Evolutionary conservation across 2,797 vertebrate genomes (phyloP).

Genomic region (Coendou prehensilis): DNA sequence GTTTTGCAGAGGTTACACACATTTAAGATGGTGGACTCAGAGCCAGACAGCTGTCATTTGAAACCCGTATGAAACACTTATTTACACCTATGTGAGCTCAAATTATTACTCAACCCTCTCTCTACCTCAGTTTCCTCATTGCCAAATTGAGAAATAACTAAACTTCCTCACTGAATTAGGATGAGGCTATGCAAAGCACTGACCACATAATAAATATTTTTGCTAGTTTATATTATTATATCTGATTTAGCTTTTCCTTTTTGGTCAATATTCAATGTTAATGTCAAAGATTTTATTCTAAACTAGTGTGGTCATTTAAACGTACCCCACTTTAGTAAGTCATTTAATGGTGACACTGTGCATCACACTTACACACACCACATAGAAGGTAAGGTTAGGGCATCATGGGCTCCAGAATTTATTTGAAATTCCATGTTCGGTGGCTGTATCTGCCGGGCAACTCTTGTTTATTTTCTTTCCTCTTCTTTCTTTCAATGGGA

Average conservation of each 20-base stretch:
- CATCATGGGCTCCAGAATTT: neutral
- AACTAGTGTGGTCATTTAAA: neutral
- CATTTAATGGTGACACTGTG: neutral
- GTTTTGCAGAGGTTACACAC: neutral
- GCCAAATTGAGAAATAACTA: conserved; percentile 19
- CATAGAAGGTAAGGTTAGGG: neutral
- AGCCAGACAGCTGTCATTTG: neutral
- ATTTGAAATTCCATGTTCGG: neutral
- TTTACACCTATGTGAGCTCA: neutral
- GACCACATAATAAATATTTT: neutral
- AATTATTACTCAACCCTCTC: neutral
- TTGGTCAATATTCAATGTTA: neutral
- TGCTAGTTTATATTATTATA: conserved; percentile 23
- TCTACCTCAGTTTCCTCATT: neutral
- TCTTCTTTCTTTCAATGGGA: neutral
- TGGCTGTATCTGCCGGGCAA: neutral
- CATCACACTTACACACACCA: neutral
- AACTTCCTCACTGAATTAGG: neutral
- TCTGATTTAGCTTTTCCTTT: neutral
- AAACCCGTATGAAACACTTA: neutral
- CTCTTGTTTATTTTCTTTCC: neutral
- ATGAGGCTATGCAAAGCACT: neutral
- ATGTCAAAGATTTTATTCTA: neutral
- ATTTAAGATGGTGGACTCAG: neutral
- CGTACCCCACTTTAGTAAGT: neutral